phyloP scores from a whole-genome alignment of 2,888 invertebrate species.

The Eristalis intricaria region DNA sequence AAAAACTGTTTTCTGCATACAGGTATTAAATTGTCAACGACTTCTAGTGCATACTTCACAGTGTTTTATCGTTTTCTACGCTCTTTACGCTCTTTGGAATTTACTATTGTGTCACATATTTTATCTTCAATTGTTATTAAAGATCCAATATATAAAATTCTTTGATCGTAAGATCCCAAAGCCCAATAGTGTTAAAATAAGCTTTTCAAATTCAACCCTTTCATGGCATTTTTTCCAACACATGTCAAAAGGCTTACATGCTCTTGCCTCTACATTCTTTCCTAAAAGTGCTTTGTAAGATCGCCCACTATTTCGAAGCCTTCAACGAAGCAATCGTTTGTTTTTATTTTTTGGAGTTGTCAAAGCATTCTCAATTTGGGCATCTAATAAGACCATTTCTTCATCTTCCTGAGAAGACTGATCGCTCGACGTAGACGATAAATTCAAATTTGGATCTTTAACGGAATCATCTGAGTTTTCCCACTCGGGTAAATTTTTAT shows the following conservation, averaged over 20 bases:
- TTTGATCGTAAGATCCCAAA: no score
- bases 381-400: not conserved
- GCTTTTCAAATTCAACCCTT: conserved; percentile 3
- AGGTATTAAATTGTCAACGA: no score
- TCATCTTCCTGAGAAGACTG: not conserved
- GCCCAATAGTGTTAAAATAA: conserved; percentile 1
- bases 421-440: not conserved
- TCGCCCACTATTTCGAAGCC: conserved; percentile 8
- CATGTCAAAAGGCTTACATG: not conserved
- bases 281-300: not conserved
- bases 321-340: not conserved
- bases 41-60: no score
- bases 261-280: conserved; percentile 1
- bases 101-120: no score
- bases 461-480: no score
- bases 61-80: no score
- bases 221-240: conserved; percentile 1
- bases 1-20: no score
- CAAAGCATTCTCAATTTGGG: conserved; percentile 11
- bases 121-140: no score
- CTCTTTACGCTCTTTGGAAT: no score
- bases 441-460: conserved; percentile 1
- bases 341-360: not conserved
- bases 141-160: no score
- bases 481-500: not conserved